Base-by-base conservation (phyloP, 2,888 invertebrate species). In the Amblyjoppa proteus region DNA sequence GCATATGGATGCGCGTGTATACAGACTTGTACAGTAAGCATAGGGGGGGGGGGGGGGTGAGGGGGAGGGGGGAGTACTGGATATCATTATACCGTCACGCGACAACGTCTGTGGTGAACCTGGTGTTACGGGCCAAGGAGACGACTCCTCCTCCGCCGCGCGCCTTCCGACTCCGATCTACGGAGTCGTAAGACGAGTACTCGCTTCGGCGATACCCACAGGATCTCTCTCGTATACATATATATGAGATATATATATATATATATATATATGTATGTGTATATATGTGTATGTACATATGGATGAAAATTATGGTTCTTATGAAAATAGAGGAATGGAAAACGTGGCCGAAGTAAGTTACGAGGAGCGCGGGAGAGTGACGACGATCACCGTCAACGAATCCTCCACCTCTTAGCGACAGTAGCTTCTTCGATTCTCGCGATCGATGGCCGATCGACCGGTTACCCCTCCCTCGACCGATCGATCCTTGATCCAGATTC, bases 31-130 rank as follows among this genome's bases (percentile, higher is more conserved):
- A 25, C 61, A 20, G 28, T 71, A 82, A 34, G 75, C 41, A 41
- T 2, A 5, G 16, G 45, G 3, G 4, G 16, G 11, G 16, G 45
- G 0, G 13, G 13, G 45, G 4, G 16, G 11, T 13, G 45, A 3
- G 13, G 13, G 45, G 45, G 45, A 1, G 16, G 16, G 45, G 45
- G 13, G 20, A 20, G 16, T 73, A 81, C 78, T 81, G 81, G 84
- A 82, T 85, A 79, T 85, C 82, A 79, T 82, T 85, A 79, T 82
- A 76, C 38, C 79, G 82, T 85, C 79, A 85, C 85, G 85, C 82
- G 82, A 85, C 82, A 82, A 76, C 82, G 79, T 85, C 82, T 85
- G 85, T 82, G 85, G 85, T 82, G 85, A 82, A 82, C 82, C 82
- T 82, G 85, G 85, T 71, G 70, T 11, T 11, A 76, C 79, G 82